Base-by-base conservation (phyloP, 2,888 invertebrate genomes). In the Mesorhabditis spiculigera region DNA sequence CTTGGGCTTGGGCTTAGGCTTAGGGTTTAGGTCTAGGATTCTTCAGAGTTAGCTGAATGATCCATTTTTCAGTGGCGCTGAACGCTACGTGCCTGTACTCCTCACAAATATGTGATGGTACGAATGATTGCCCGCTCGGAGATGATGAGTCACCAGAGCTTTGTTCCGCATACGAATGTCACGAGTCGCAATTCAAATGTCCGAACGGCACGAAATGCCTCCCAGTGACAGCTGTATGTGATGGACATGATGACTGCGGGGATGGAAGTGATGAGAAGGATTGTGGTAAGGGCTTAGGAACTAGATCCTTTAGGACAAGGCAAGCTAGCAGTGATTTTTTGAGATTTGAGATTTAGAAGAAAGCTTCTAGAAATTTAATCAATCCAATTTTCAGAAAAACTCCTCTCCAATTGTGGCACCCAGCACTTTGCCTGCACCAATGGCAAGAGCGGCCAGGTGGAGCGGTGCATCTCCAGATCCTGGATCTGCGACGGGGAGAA, bases 181-280 rank as follows among this genome's bases (percentile, higher is more conserved):
- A 91, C 78, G 88, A 89, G 74, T 90, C 90, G 10, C 91, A 94
- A 87, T 93, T 93, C 87, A 90, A 92, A 76, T 95, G 94, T 87
- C 88, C 88, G 6, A 87, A 89, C 45, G 91, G 92, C 4, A 92
- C 91, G 87, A 93, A 93, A 86, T 94, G 94, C 87, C 93, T 95
- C 78, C 93, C 93, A 2, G 92, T 91, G 83, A 92, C 92, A 91
- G 92, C 92, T 92, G 89, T 89, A 81, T 93, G 93, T 85, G 92
- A 92, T 81, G 90, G 90, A 0, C 90, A 90, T 86, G 90, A 92
- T 84, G 94, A 94, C 88, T 76, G 76, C 63, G 76, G 76, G 16
- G 93, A 93, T 88, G 90, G 91, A 16, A 91, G 91, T 66, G 94
- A 94, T 88, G 93, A 94, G 68, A 67, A 70, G 62, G 72, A 66